Evolutionary conservation across 2,113 vertebrate genomes (phyloP).

Genomic region (Neogobius melanostomus): DNA sequence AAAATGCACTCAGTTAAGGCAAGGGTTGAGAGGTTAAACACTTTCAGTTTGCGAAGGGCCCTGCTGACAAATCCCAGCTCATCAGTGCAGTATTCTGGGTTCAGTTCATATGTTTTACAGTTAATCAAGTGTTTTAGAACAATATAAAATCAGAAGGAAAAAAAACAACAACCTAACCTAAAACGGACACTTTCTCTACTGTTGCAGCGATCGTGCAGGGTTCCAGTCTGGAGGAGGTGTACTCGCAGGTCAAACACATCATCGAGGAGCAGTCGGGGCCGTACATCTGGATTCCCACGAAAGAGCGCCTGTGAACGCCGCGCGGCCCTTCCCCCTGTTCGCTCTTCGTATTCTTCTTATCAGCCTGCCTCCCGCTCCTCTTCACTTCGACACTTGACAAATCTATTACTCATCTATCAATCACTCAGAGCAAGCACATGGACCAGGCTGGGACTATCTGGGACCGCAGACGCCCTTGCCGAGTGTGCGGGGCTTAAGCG

Average conservation of each 20-base stretch:
- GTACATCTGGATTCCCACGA: conserved; percentile 95
- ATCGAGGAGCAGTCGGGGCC: conserved; percentile 97
- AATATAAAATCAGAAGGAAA: too few species aligned
- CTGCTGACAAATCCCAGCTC: too few species aligned
- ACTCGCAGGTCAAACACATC: conserved; percentile 94
- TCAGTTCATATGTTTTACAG: too few species aligned
- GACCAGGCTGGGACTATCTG: conserved; percentile 65
- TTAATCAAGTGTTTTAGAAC: too few species aligned
- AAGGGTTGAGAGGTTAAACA: too few species aligned
- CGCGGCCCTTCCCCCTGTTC: conserved; percentile 34
- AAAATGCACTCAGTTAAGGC: too few species aligned
- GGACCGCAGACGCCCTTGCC: conserved; percentile 49
- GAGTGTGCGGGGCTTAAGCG: conserved; percentile 73
- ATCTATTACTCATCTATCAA: neutral
- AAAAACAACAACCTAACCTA: too few species aligned
- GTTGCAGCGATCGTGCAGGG: conserved; percentile 91
- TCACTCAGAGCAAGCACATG: conserved; percentile 37
- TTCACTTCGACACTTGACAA: conserved; percentile 17
- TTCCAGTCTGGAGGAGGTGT: conserved; percentile 92
- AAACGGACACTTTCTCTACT: neutral
- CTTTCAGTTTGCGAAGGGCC: too few species aligned
- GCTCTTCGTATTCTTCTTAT: conserved; percentile 69
- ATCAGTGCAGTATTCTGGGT: too few species aligned
- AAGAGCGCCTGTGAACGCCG: conserved; percentile 88
- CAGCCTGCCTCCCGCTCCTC: conserved; percentile 63